Percentiles rank a stretch among this genome's conserved stretches.
These are phyloP conservation scores for Plagodis dolabraria DNA, from an alignment of 2,888 invertebrate species.

Conservation along the genomic window DNA sequence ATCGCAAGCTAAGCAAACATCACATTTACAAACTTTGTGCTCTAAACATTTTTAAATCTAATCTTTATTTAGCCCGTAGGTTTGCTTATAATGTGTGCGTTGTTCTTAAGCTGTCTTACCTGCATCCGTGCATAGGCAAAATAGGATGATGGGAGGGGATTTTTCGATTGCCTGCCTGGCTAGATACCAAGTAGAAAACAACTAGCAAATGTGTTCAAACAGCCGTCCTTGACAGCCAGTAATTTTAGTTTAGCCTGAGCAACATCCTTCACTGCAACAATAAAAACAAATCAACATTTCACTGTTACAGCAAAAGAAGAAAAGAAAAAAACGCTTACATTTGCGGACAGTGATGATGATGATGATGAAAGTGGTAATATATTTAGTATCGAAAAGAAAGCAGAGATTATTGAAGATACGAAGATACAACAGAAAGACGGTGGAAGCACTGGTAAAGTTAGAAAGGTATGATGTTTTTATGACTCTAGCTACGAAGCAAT, in stretches of 20 bases:
- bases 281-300: neutral
- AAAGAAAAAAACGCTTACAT: constrained; percentile 67
- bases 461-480: constrained; percentile 36
- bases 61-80: too few relatives aligned
- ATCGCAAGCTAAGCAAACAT: too few relatives aligned
- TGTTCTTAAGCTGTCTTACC: neutral
- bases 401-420: constrained; percentile 48
- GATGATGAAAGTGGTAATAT: constrained; percentile 65
- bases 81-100: too few relatives aligned
- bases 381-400: constrained; percentile 76
- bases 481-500: too few relatives aligned
- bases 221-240: too few relatives aligned
- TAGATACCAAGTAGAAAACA: too few relatives aligned
- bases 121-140: too few relatives aligned
- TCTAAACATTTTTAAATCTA: too few relatives aligned
- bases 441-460: constrained; percentile 18
- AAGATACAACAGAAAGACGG: constrained; percentile 3
- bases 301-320: constrained; percentile 56
- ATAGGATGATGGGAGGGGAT: too few relatives aligned
- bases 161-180: too few relatives aligned
- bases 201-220: too few relatives aligned
- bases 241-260: too few relatives aligned
- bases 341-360: constrained; percentile 74
- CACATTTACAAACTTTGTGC: neutral
- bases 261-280: neutral